Conservation (phyloP, 1,140 invertebrate species). For the Aphelenchoides avenae region DNA sequence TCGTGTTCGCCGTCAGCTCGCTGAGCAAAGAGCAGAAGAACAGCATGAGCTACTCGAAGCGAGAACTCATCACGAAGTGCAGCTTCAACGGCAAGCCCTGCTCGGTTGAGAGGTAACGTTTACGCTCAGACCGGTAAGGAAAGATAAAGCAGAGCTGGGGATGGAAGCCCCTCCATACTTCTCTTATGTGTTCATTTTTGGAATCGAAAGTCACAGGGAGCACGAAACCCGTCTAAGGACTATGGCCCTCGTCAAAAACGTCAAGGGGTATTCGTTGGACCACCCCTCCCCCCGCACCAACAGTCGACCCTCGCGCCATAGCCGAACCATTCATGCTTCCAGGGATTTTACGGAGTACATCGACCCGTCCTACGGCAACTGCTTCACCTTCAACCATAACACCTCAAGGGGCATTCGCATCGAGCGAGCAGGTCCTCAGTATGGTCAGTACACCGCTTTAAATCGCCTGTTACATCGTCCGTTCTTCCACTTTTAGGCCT, state of each 20-base stretch:
- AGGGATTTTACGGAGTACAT: slow-evolving; percentile 56
- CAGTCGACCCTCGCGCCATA: too few species aligned
- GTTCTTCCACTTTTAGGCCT: slow-evolving; percentile 48
- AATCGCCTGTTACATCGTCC: background rate
- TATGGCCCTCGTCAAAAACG: too few species aligned
- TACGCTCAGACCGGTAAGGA: too few species aligned
- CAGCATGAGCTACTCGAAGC: slow-evolving; percentile 47
- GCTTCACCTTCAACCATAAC: slow-evolving; percentile 56
- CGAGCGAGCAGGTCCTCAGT: slow-evolving; percentile 51
- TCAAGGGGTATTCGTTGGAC: too few species aligned
- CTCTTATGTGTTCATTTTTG: background rate
- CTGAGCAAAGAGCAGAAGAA: slow-evolving; percentile 47
- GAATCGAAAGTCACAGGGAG: background rate
- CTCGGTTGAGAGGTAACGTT: slow-evolving; percentile 47
- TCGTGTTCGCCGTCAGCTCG: slow-evolving; percentile 51
- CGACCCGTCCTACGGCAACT: slow-evolving; percentile 55
- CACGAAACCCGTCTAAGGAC: background rate
- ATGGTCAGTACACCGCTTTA: slow-evolving; percentile 39
- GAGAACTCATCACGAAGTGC: slow-evolving; percentile 59
- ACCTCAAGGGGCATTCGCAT: slow-evolving; percentile 48
- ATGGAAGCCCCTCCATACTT: background rate
- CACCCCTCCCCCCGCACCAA: too few species aligned
- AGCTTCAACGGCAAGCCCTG: slow-evolving; percentile 57
- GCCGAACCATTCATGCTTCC: too few species aligned
- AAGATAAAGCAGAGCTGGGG: too few species aligned